Evolutionary conservation across 2,888 invertebrate species (phyloP).

Genomic region (Crioceris asparagi): DNA sequence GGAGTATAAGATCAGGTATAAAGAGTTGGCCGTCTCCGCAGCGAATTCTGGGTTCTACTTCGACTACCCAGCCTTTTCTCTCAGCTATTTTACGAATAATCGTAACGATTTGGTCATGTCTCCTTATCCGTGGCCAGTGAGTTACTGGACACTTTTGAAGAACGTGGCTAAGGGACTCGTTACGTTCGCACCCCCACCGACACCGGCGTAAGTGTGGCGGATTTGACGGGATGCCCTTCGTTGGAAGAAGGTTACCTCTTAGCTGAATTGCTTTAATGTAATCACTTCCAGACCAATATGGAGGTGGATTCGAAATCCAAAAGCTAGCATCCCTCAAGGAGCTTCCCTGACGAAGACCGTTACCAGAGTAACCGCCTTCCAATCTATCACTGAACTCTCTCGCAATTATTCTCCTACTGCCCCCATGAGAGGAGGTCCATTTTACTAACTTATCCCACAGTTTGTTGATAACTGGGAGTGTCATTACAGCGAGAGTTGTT

Average conservation of each 20-base stretch:
- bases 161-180: slow-evolving; percentile 20
- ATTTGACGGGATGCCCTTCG: slow-evolving; percentile 19
- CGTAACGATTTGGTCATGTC: slow-evolving; percentile 13
- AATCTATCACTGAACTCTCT: too few species aligned
- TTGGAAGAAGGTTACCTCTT: background rate
- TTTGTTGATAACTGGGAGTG: too few species aligned
- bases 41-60: slow-evolving; percentile 18
- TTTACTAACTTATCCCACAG: too few species aligned
- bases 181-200: slow-evolving; percentile 18
- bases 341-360: background rate
- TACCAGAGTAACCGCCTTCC: background rate
- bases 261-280: background rate
- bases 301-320: background rate
- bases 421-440: too few species aligned
- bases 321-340: background rate
- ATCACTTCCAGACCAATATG: background rate
- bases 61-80: slow-evolving; percentile 13
- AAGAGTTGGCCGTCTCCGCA: slow-evolving; percentile 9
- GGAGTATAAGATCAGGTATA: slow-evolving; percentile 13
- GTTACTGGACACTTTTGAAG: slow-evolving; percentile 19
- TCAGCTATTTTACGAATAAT: slow-evolving; percentile 9
- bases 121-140: slow-evolving; percentile 14
- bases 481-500: too few species aligned
- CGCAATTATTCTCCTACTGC: too few species aligned
- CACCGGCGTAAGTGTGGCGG: slow-evolving; percentile 19